These are phyloP conservation scores for Scotopteryx bipunctaria DNA, from an alignment of 2,888 invertebrate species.

Conservation along the genomic window DNA sequence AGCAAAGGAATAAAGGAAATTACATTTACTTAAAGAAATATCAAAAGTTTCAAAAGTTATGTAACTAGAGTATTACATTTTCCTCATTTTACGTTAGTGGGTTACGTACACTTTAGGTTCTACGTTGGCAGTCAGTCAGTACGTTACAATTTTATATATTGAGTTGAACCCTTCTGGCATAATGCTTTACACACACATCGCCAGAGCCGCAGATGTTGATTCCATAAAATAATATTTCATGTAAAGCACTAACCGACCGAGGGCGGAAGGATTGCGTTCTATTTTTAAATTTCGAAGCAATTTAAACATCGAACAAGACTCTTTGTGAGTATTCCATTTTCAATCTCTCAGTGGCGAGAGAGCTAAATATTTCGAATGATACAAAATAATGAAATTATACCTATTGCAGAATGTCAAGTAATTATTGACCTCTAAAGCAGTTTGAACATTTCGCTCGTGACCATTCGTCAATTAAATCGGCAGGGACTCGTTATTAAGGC, in stretches of 20 bases:
- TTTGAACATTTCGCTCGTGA: constrained; percentile 68
- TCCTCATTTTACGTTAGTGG: too few relatives aligned
- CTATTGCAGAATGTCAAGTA: constrained; percentile 49
- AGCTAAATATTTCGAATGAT: not conserved
- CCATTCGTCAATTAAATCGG: constrained; percentile 80
- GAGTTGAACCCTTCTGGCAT: constrained; percentile 68
- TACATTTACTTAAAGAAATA: too few relatives aligned
- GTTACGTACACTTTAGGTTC: not conserved
- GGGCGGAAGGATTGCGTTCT: constrained; percentile 83
- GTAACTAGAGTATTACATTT: too few relatives aligned
- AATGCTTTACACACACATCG: constrained; percentile 62
- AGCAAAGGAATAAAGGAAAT: too few relatives aligned
- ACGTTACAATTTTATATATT: not conserved
- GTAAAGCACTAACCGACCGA: constrained; percentile 80
- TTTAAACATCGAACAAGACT: constrained; percentile 54
- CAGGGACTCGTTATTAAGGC: constrained; percentile 72
- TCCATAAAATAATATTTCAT: constrained; percentile 84
- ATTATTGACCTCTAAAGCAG: constrained; percentile 64
- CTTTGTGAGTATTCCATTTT: constrained; percentile 25
- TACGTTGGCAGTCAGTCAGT: not conserved
- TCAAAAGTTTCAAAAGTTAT: too few relatives aligned
- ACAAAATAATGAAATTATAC: constrained; percentile 16
- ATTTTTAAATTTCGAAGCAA: constrained; percentile 80
- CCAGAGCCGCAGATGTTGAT: constrained; percentile 78
- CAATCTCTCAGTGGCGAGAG: constrained; percentile 17